Base-by-base conservation (phyloP, 2,113 vertebrate species). In the Coptodon rendalli region DNA sequence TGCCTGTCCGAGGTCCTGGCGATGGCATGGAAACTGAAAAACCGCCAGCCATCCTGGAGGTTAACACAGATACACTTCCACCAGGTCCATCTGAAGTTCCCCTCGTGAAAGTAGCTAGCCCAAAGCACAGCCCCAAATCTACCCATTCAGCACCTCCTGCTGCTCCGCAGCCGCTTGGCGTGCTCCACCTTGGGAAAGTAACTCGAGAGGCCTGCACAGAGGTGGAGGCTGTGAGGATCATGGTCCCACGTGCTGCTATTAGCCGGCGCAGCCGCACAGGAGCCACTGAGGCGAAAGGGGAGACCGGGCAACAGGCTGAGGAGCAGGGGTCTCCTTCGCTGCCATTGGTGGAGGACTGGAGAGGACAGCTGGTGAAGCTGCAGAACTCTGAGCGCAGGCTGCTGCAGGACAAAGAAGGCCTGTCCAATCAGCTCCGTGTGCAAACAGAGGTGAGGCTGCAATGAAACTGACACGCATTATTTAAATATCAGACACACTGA, bases 21-120 rank as follows among this genome's bases (percentile, higher is more conserved):
- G 99, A 99, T 97, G 99, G 99, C 93, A 99, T 99, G 99, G 99
- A 99, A 97, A 99, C 95, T 1, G 96, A 98, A 84, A 97, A 97
- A 85, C 88, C 96, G 0, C 73, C 89, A 10, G 94, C 92, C 38
- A 57, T 93, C 0, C 73, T 95, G 40, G 98, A 99, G 94, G 86
- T 89, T 7, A 81, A 82, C 6, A 31, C 94, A 9, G 97, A 95
- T 54, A 7, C 85, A 71, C 68, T 14, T 17, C 61, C 84, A 17
- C 91, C 81, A 27, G 84, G 36, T 40, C 63, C 56, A 1, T 6
- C 90, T 50, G 36, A 88, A 43, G 24, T 80, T 40, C 84, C 92
- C 13, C 73, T 90, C 7, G 12, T 95, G 52, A 96, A 96, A 59
- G 59, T 87, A 43, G 84, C 89, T 85, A 92, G 86, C 2, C 82